These are phyloP conservation scores for Geococcyx californianus DNA, from an alignment of 2,113 vertebrate genomes.

Conservation along the genomic window DNA sequence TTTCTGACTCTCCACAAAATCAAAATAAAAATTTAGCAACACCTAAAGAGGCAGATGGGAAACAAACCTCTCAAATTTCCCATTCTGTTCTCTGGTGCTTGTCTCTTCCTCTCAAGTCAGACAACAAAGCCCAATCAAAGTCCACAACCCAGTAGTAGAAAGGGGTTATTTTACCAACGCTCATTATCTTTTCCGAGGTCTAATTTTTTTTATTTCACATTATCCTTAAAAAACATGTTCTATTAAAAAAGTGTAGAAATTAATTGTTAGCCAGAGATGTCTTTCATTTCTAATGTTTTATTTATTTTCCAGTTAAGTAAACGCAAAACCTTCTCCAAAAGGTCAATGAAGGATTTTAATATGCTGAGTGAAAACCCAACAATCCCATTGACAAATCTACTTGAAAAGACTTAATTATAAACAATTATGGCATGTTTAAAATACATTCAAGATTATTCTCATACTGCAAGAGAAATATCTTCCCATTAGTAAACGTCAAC, in stretches of 20 bases:
- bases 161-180: background rate
- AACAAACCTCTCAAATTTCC: background rate
- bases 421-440: background rate
- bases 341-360: background rate
- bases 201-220: background rate
- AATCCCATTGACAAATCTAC: background rate
- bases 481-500: background rate
- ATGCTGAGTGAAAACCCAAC: background rate
- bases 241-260: background rate
- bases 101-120: background rate
- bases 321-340: background rate
- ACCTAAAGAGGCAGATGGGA: background rate
- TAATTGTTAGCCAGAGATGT: background rate
- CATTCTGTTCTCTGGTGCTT: background rate
- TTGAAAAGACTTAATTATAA: background rate
- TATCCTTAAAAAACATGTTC: background rate
- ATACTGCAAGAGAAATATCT: background rate
- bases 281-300: background rate
- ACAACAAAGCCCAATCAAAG: background rate
- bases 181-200: background rate
- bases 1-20: background rate
- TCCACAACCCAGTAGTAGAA: background rate
- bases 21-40: background rate
- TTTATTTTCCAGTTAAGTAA: background rate
- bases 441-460: background rate